These are phyloP conservation scores for Andrena trimmerana DNA, from an alignment of 2,888 invertebrate species.

Conservation along the genomic window DNA sequence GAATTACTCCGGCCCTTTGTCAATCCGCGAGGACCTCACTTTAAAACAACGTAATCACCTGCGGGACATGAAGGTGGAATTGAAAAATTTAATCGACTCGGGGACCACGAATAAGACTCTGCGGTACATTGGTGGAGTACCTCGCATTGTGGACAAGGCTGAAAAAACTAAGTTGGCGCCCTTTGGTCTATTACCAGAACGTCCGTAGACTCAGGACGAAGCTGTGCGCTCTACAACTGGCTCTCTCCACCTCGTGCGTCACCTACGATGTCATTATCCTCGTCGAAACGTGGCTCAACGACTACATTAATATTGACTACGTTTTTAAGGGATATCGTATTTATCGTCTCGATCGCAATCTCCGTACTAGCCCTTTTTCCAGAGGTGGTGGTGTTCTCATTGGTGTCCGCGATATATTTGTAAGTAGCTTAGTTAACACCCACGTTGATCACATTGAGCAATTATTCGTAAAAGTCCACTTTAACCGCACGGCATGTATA, in stretches of 20 bases:
- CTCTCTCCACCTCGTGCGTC: background rate
- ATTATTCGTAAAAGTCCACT: too few species aligned
- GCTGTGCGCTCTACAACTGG: background rate
- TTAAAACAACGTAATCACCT: background rate
- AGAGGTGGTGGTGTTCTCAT: background rate
- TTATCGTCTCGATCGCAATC: background rate
- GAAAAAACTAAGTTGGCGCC: background rate
- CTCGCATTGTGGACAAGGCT: too few species aligned
- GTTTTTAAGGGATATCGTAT: background rate
- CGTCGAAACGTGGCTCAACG: background rate
- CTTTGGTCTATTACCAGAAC: background rate
- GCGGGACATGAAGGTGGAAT: background rate
- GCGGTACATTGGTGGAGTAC: background rate
- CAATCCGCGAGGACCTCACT: background rate
- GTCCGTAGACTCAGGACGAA: background rate
- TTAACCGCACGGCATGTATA: too few species aligned
- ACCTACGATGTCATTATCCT: background rate
- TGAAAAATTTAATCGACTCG: too few species aligned
- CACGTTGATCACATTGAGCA: too few species aligned
- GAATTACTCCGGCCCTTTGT: background rate
- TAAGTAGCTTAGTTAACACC: too few species aligned
- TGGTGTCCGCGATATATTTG: too few species aligned
- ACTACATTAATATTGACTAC: background rate
- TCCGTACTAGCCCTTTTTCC: background rate
- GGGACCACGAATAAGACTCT: too few species aligned